Conservation (phyloP, 2,888 invertebrate genomes). For the Agrochola circellaris region DNA sequence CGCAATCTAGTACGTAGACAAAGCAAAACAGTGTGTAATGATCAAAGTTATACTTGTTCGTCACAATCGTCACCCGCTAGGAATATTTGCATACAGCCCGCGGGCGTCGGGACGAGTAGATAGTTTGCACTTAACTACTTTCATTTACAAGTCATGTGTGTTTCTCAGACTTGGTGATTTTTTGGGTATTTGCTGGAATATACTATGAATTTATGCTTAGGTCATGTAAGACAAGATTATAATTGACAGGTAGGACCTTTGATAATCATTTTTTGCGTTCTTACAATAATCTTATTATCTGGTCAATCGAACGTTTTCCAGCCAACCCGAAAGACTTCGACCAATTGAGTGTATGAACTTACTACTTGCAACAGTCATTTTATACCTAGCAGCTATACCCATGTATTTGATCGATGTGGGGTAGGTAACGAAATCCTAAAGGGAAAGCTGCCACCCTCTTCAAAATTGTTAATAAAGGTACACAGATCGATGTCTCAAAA, state of each 20-base stretch:
- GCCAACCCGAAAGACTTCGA: neutral
- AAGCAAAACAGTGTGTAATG: conserved; percentile 67
- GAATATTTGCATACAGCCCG: conserved; percentile 68
- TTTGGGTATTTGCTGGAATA: conserved; percentile 12
- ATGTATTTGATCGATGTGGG: neutral
- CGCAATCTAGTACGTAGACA: conserved; percentile 61
- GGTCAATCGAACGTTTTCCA: neutral
- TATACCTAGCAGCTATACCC: too few relatives aligned
- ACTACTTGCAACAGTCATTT: neutral
- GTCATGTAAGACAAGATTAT: neutral
- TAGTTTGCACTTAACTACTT: conserved; percentile 64
- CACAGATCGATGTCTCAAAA: conserved; percentile 71
- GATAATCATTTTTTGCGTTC: neutral
- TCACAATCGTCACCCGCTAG: conserved; percentile 64
- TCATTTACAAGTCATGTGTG: conserved; percentile 55
- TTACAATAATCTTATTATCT: neutral
- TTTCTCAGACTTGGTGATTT: conserved; percentile 20
- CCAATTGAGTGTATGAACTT: neutral
- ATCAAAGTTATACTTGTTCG: conserved; percentile 67
- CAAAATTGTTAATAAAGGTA: conserved; percentile 55
- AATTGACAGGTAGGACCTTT: neutral
- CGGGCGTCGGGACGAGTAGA: conserved; percentile 40
- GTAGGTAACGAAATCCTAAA: neutral
- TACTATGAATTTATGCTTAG: neutral
- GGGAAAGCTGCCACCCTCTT: conserved; percentile 14